Evolutionary conservation across 2,113 vertebrate genomes (phyloP).

Genomic region (Pelobates fuscus): DNA sequence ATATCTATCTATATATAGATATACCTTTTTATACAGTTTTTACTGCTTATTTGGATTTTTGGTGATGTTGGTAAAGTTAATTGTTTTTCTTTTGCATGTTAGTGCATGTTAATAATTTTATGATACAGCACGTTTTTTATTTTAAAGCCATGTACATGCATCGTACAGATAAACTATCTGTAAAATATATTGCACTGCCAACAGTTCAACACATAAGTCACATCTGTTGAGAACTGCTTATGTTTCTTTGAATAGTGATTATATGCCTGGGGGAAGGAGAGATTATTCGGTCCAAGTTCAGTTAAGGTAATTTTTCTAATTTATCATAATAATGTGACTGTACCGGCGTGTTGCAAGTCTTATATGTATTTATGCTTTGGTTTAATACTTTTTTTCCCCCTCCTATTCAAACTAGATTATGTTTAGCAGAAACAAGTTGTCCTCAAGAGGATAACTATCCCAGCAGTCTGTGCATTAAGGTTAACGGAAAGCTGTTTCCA

Average conservation of each 20-base stretch:
- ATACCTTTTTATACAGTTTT: too few species aligned
- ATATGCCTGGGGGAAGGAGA: conserved; percentile 88
- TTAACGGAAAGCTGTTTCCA: conserved; percentile 94
- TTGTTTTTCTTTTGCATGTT: too few species aligned
- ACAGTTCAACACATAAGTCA: too few species aligned
- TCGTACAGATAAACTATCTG: too few species aligned
- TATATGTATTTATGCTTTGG: not conserved
- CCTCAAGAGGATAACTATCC: conserved; percentile 96
- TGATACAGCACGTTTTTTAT: too few species aligned
- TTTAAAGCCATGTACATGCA: too few species aligned
- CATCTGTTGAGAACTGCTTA: not conserved
- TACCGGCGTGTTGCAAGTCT: not conserved
- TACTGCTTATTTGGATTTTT: too few species aligned
- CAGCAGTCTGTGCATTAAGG: conserved; percentile 94
- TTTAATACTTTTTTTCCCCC: conserved; percentile 17
- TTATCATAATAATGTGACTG: not conserved
- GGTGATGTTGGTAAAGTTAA: too few species aligned
- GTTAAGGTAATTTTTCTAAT: conserved; percentile 71
- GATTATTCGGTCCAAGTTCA: conserved; percentile 98
- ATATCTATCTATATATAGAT: too few species aligned
- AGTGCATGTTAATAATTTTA: too few species aligned
- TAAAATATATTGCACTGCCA: too few species aligned
- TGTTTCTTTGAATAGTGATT: conserved; percentile 79
- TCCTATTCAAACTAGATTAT: conserved; percentile 83
- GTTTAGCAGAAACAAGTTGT: conserved; percentile 95